Evolutionary conservation across 2,888 invertebrate genomes (phyloP).

Genomic region (Eristalis intricaria): DNA sequence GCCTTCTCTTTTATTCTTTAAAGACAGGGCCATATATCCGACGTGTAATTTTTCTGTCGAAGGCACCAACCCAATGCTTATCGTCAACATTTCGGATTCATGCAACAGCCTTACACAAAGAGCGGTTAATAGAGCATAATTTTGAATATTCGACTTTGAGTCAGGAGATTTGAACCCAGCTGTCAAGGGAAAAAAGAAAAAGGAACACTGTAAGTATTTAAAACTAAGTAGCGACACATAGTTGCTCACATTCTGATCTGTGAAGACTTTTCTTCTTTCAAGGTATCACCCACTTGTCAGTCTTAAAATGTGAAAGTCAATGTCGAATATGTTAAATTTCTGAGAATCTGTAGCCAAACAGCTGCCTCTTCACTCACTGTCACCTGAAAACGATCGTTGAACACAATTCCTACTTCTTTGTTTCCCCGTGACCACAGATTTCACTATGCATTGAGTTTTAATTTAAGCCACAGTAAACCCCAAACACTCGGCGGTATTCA

Average conservation of each 20-base stretch:
- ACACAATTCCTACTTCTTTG: not conserved
- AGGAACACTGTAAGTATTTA: too few species aligned
- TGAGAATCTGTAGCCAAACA: not conserved
- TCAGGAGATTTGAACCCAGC: too few species aligned
- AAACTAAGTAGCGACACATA: too few species aligned
- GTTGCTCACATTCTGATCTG: not conserved
- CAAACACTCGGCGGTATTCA: conserved; percentile 30
- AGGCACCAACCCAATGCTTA: too few species aligned
- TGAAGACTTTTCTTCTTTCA: not conserved
- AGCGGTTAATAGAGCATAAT: too few species aligned
- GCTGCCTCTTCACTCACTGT: not conserved
- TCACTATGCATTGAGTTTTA: conserved; percentile 33
- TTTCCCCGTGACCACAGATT: not conserved
- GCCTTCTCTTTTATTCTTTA: too few species aligned
- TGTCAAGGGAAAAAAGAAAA: too few species aligned
- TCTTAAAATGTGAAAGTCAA: not conserved
- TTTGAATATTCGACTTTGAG: too few species aligned
- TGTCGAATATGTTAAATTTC: not conserved
- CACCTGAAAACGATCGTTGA: not conserved
- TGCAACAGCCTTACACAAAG: too few species aligned
- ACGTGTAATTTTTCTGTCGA: too few species aligned
- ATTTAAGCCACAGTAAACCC: conserved; percentile 17
- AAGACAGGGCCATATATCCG: too few species aligned
- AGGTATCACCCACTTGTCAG: not conserved
- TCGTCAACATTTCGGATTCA: too few species aligned